Percentiles rank a stretch among this genome's conserved stretches.
Conservation (phyloP, 2,113 vertebrate species). For the Pteropus alecto region DNA sequence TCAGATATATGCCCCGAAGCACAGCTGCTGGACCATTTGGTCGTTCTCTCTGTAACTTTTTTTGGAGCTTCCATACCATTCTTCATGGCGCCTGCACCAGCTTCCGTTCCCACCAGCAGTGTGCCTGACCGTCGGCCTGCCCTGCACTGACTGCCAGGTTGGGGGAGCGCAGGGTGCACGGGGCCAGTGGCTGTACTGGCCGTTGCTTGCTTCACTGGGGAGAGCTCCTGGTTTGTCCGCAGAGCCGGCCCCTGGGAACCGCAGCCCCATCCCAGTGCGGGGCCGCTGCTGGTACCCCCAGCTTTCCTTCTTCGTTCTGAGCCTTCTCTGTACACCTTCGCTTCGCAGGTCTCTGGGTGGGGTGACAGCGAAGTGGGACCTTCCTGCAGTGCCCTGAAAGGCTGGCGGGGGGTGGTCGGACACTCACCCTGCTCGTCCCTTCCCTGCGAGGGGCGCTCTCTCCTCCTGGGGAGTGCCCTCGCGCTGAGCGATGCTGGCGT, state of each 20-base stretch:
- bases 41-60: not conserved
- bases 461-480: too few relatives aligned
- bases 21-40: not conserved
- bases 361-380: not conserved
- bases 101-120: fast-evolving
- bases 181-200: too few relatives aligned
- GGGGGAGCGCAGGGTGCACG: too few relatives aligned
- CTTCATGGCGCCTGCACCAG: too few relatives aligned
- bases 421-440: not conserved
- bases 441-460: too few relatives aligned
- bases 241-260: too few relatives aligned
- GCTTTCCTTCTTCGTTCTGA: not conserved
- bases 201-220: too few relatives aligned
- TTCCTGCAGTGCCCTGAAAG: not conserved
- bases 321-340: not conserved
- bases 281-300: not conserved
- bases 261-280: too few relatives aligned
- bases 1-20: not conserved
- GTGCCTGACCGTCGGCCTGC: not conserved
- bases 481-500: not conserved
- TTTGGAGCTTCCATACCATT: too few relatives aligned
- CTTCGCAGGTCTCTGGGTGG: too few relatives aligned
- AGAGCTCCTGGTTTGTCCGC: not conserved
- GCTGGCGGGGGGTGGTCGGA: too few relatives aligned
- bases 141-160: fast-evolving